Evolutionary conservation across 2,888 invertebrate species (phyloP), one percentile per base, ranked within the genome.

Genomic region (Emmelina monodactyla): DNA sequence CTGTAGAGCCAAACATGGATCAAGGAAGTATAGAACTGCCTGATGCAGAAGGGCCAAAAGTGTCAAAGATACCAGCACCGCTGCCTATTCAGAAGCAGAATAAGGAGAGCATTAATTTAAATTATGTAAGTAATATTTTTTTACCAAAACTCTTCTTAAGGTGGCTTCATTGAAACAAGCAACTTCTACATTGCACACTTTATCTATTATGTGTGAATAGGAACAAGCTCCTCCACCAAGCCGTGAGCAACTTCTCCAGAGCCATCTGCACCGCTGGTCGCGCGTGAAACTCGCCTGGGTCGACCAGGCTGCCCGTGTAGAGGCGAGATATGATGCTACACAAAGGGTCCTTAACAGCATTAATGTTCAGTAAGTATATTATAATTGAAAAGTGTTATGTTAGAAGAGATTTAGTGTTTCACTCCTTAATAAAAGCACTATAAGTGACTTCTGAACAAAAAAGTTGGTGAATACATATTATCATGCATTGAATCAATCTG

Each of bases 241-340:
- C 1, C 83, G 81, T 37, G 84, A 86, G 32, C 69, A 82, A 33
- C 62, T 92, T 13, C 63, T 91, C 34, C 66, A 78, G 6, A 71
- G 78, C n/a, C 88, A 91, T 59, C 58, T 83, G 39, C 56, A 64
- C 35, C 86, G 88, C 37, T 94, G 94, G 94, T 79, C 78, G 15
- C 73, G 76, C 31, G 86, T 92, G 33, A 84, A 91, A 10, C 82
- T 75, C 44, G 87, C 88, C 33, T 93, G 93, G 92, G 80, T 87
- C 22, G 78, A 82, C 32, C 89, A 88, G 39, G 83, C 87, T 0
- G 82, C 83, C 16, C 75, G 78, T 32, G 91, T 90, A 47, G 90
- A 92, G 55, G 82, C 82, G 29, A 78, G 91, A 16, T 91, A 85
- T 43, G 51, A 58, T 1, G 49, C 48, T 5, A 48, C 79, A 0